phyloP scores from a whole-genome alignment of 2,113 vertebrate species.

The Otolemur garnettii region DNA sequence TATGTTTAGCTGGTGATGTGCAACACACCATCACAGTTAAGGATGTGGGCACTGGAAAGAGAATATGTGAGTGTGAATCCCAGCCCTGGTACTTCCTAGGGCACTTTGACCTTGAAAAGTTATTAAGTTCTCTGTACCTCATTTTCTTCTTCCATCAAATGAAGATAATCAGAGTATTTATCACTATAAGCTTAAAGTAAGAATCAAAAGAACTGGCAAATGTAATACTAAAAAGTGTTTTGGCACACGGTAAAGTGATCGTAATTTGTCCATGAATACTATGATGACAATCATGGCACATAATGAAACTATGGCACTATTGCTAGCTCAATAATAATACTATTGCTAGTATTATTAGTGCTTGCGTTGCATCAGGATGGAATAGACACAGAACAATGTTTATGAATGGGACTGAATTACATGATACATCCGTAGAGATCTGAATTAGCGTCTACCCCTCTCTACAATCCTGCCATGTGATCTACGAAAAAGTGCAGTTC shows the following conservation, averaged over 20 bases:
- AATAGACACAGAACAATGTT: not conserved
- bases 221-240: not conserved
- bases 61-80: not conserved
- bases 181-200: not conserved
- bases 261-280: not conserved
- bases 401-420: not conserved
- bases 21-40: not conserved
- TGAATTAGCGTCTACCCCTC: not conserved
- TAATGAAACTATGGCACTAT: not conserved
- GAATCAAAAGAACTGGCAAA: not conserved
- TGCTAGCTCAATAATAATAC: too few relatives aligned
- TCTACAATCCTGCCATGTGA: not conserved
- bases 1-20: not conserved
- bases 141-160: not conserved
- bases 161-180: not conserved
- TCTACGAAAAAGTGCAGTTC: not conserved
- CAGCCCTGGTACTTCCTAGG: not conserved
- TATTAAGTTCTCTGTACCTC: not conserved
- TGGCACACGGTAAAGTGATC: not conserved
- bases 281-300: not conserved
- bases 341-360: too few relatives aligned
- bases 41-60: not conserved
- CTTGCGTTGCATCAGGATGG: not conserved
- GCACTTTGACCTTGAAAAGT: not conserved
- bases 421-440: not conserved